Evolutionary conservation across 2,113 vertebrate genomes (phyloP).

Genomic region (Baryphthengus martii): DNA sequence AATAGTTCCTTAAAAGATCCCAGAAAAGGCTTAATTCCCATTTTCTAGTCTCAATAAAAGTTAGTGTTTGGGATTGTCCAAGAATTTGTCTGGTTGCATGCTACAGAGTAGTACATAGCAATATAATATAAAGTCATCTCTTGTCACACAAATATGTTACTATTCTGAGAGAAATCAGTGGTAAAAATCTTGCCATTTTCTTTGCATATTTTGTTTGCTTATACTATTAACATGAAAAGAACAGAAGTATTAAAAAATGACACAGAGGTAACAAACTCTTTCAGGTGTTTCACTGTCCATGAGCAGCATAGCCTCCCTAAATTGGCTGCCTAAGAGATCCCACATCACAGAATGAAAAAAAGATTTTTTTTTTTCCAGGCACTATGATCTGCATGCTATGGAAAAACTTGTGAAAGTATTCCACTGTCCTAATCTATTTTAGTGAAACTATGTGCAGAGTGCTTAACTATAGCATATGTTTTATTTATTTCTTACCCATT

Average conservation of each 20-base stretch:
- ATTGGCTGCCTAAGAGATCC: background rate
- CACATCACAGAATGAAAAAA: background rate
- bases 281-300: background rate
- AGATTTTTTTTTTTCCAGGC: background rate
- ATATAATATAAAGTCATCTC: background rate
- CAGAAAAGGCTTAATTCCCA: background rate
- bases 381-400: background rate
- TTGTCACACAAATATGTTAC: background rate
- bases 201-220: background rate
- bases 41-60: background rate
- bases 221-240: background rate
- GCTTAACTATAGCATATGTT: background rate
- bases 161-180: background rate
- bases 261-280: background rate
- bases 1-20: background rate
- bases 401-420: background rate
- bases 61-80: background rate
- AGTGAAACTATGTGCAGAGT: background rate
- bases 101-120: background rate
- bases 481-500: background rate
- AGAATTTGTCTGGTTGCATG: background rate
- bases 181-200: background rate
- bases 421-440: background rate
- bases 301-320: background rate
- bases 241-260: background rate